Percentiles rank a stretch among this genome's conserved stretches.
Evolutionary conservation across 2,113 vertebrate genomes (phyloP).

Genomic region (Heliornis fulica): DNA sequence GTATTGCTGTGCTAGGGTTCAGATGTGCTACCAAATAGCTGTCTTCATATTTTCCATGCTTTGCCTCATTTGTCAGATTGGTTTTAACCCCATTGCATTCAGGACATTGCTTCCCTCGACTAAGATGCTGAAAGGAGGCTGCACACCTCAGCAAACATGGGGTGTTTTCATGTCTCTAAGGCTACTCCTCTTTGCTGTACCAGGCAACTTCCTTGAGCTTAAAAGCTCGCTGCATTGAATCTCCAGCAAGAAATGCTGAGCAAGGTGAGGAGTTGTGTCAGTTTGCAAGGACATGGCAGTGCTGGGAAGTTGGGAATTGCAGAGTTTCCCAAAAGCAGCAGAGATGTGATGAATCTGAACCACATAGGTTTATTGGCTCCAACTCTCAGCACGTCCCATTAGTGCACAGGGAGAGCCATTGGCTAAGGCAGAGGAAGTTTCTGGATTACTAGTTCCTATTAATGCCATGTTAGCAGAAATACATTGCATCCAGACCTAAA

Average conservation of each 20-base stretch:
- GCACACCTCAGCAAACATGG: not conserved
- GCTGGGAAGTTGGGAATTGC: not conserved
- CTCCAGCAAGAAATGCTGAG: not conserved
- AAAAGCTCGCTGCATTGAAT: not conserved
- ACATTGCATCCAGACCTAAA: not conserved
- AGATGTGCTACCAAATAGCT: slow-evolving; percentile 67
- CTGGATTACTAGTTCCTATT: not conserved
- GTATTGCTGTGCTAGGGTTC: slow-evolving; percentile 44
- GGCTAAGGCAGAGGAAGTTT: not conserved
- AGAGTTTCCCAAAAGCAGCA: not conserved
- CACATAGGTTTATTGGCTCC: fast-evolving
- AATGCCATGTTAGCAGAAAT: not conserved
- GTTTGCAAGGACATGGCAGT: not conserved
- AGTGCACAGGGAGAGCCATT: not conserved
- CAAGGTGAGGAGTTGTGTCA: not conserved
- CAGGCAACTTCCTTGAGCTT: not conserved
- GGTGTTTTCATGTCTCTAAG: not conserved
- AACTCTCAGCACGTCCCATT: not conserved
- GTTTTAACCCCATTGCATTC: slow-evolving; percentile 65
- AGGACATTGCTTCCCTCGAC: not conserved
- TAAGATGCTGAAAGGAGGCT: not conserved
- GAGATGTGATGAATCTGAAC: not conserved
- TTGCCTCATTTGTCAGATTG: slow-evolving; percentile 47
- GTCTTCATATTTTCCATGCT: slow-evolving; percentile 66
- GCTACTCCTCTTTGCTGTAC: not conserved